These are phyloP conservation scores for Temnothorax rugatulus DNA, from an alignment of 2,888 invertebrate genomes.

Conservation along the genomic window DNA sequence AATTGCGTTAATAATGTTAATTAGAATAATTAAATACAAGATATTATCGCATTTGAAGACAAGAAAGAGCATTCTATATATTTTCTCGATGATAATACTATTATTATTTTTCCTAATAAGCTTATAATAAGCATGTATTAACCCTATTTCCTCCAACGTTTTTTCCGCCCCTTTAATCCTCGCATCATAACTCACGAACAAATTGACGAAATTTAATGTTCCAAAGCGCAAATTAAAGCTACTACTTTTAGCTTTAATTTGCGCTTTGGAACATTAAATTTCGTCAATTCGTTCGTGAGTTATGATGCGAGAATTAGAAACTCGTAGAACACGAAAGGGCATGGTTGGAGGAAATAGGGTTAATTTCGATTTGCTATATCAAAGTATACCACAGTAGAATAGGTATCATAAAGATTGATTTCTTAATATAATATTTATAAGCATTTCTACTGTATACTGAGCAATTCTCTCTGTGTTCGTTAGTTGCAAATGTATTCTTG, in stretches of 20 bases:
- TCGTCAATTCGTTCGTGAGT: no score
- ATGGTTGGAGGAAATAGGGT: no score
- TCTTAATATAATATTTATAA: background rate
- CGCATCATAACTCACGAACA: no score
- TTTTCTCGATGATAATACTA: background rate
- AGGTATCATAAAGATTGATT: conserved; percentile 1
- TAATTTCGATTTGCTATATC: background rate
- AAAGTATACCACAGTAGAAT: background rate
- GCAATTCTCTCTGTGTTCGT: background rate
- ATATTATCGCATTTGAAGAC: background rate
- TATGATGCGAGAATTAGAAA: no score
- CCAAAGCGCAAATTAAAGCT: no score
- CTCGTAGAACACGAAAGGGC: no score
- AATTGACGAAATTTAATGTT: no score
- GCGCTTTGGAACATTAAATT: no score
- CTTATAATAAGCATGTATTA: no score
- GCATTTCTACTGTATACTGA: background rate
- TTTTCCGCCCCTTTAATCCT: no score
- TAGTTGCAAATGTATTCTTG: background rate
- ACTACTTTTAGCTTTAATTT: no score
- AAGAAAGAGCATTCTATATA: background rate
- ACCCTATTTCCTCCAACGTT: no score
- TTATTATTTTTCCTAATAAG: background rate
- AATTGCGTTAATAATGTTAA: background rate
- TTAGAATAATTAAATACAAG: conserved; percentile 11